Conservation (phyloP, 2,888 invertebrate genomes). For the Sturmia bella region DNA sequence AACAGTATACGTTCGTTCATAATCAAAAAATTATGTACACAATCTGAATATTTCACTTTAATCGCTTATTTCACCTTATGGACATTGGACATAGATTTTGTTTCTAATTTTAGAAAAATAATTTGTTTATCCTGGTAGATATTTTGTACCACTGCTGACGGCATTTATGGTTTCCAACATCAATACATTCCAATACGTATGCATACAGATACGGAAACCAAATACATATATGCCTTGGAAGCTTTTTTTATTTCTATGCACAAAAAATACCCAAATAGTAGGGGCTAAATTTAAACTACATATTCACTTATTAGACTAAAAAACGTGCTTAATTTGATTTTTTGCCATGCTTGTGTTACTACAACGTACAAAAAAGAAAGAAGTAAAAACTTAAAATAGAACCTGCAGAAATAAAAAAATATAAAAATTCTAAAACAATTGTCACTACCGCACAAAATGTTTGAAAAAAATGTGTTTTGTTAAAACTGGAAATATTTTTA, state of each 20-base stretch:
- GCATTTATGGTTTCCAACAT: no score
- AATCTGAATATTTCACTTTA: no score
- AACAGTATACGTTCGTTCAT: no score
- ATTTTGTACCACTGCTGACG: no score
- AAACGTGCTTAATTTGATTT: constrained; percentile 60
- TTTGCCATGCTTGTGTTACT: constrained; percentile 49
- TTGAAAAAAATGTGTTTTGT: constrained; percentile 8
- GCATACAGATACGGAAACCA: no score
- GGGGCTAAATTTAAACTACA: constrained; percentile 46
- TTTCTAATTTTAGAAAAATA: no score
- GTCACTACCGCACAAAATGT: constrained; percentile 29
- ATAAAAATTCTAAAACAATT: constrained; percentile 59
- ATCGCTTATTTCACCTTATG: no score
- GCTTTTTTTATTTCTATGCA: constrained; percentile 14
- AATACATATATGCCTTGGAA: constrained; percentile 24
- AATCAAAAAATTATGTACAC: no score
- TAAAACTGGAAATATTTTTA: constrained; percentile 61
- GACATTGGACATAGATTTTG: no score
- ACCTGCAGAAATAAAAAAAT: constrained; percentile 24
- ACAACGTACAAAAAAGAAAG: background rate
- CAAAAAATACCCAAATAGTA: constrained; percentile 14
- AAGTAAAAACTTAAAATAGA: constrained; percentile 17
- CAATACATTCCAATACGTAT: no score
- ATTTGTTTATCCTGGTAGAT: no score
- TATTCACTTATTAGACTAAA: constrained; percentile 21